Percentiles rank a stretch among this genome's conserved stretches.
phyloP scores from a whole-genome alignment of 2,797 vertebrate genomes.

The Onychomys leucogaster region DNA sequence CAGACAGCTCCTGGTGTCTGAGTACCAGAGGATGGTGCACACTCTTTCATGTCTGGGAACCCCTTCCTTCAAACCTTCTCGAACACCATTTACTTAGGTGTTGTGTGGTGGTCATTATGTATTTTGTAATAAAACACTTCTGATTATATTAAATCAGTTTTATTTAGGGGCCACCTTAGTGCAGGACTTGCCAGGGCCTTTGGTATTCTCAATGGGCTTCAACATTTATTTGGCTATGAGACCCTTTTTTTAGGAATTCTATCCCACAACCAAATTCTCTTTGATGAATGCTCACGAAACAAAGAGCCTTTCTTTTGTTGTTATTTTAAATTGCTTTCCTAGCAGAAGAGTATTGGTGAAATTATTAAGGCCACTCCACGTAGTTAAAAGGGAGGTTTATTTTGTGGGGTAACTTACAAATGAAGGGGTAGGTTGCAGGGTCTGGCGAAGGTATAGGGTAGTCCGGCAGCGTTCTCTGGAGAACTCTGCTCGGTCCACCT shows the following conservation, averaged over 20 bases:
- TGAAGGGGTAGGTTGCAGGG: too few relatives aligned
- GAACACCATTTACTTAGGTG: not conserved
- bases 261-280: not conserved
- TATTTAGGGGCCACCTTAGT: not conserved
- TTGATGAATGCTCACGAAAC: not conserved
- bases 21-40: not conserved
- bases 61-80: not conserved
- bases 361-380: too few relatives aligned
- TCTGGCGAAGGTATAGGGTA: too few relatives aligned
- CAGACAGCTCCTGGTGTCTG: not conserved
- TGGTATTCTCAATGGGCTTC: not conserved
- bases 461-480: too few relatives aligned
- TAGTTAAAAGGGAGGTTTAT: too few relatives aligned
- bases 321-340: not conserved
- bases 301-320: not conserved
- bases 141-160: not conserved
- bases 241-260: not conserved
- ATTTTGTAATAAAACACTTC: not conserved
- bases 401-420: too few relatives aligned
- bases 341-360: not conserved
- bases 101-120: not conserved
- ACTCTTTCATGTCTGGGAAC: not conserved
- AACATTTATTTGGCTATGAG: not conserved
- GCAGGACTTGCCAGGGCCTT: not conserved
- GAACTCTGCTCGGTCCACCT: too few relatives aligned